A percentile compares a stretch with the other conserved stretches of the same genome.
Evolutionary conservation across 2,113 vertebrate genomes (phyloP).

Genomic region (Atractosteus spatula): DNA sequence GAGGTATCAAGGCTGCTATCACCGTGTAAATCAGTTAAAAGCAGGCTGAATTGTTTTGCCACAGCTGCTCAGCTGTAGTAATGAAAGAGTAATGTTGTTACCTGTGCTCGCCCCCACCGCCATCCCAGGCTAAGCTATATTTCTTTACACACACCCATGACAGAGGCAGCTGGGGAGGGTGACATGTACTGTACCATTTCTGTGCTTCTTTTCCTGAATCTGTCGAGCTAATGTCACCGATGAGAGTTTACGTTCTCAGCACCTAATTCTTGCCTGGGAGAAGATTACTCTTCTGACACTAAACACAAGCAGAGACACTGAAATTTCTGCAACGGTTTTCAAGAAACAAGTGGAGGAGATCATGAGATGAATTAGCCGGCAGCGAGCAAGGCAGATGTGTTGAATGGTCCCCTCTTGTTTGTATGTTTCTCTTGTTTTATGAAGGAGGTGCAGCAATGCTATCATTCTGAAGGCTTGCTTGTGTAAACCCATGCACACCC

Average conservation of each 20-base stretch:
- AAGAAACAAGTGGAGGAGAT: no score
- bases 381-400: no score
- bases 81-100: slow-evolving; percentile 19
- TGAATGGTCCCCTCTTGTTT: no score
- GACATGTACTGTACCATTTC: background rate
- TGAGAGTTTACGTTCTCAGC: background rate
- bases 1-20: background rate
- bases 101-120: background rate
- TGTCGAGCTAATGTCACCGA: background rate
- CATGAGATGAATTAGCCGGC: no score
- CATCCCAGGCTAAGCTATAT: background rate
- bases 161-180: no score
- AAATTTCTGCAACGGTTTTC: no score
- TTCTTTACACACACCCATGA: slow-evolving; percentile 5
- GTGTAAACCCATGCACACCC: no score
- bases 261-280: background rate
- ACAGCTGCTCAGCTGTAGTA: slow-evolving; percentile 1
- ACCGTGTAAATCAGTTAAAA: slow-evolving; percentile 2
- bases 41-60: background rate
- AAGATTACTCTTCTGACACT: no score
- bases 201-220: background rate
- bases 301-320: no score
- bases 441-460: no score
- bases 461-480: no score
- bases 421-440: no score